Base-by-base conservation (phyloP, 2,797 vertebrate genomes). In the Iguana delicatissima region DNA sequence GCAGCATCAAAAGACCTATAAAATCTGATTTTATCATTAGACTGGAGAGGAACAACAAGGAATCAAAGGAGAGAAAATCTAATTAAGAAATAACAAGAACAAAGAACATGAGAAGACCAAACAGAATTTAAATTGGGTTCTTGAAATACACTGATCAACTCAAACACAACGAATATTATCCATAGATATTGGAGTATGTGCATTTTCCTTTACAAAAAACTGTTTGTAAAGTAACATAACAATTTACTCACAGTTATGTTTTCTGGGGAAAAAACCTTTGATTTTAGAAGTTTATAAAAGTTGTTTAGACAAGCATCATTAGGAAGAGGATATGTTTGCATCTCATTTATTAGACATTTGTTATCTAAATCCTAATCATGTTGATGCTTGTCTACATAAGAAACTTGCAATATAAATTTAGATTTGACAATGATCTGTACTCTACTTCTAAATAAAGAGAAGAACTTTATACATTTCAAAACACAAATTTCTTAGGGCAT, bases 101-200 rank as follows among this genome's bases (percentile, higher is more conserved):
- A 93, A 91, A 84, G 86, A 94, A 85, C 38, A 91, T 80, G 94
- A 95, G 67, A 85, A 93, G 85, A 18, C 29, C 93, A 95, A 95
- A 96, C 90, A 35, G 3, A 92, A 94, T 93, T 93, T 72, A 93
- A 94, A 93, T 94, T 96, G 91, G 91, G 89, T 91, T 95, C 86
- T 87, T 93, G 92, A 86, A 96, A 93, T 80, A 96, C 80, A 94
- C 5, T 90, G 91, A 93, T 93, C 92, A 96, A 95, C 93, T 96
- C 91, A 95, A 91, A 84, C 89, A 93, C 59, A 87, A 93, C 91
- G 93, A 94, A 86, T 80, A 72, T 52, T 24, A 64, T 85, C 93
- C 74, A 92, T 76, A 77, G 35, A 52, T 87, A 96, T 95, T 89
- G 95, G 93, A 57, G 72, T 94, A 96, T 95, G 92, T 81, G 84